A percentile compares a stretch with the other conserved stretches of the same genome.
phyloP scores from a whole-genome alignment of 2,888 invertebrate genomes.

The Drosophila kokeensis region DNA sequence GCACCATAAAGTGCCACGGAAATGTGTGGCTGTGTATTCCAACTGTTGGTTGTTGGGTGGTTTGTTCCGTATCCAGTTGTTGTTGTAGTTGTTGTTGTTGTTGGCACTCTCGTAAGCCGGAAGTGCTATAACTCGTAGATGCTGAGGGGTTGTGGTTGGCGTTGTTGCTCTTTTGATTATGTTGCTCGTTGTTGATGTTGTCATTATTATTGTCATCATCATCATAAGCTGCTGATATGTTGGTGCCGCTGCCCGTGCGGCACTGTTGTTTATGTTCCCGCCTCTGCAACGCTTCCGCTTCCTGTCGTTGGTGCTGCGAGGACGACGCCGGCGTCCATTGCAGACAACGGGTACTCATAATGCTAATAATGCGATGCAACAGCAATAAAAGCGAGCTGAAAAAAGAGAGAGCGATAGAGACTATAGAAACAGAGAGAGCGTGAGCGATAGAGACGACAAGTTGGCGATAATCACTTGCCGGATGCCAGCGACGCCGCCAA shows the following conservation, averaged over 20 bases:
- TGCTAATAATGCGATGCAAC: slow-evolving; percentile 45
- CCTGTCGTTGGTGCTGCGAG: slow-evolving; percentile 36
- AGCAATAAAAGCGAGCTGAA: slow-evolving; percentile 25
- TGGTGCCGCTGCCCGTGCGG: slow-evolving; percentile 46
- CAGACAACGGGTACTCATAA: slow-evolving; percentile 36
- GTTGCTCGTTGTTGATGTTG: slow-evolving; percentile 11
- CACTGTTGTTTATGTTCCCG: slow-evolving; percentile 58
- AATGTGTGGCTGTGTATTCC: slow-evolving; percentile 13
- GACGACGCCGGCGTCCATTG: slow-evolving; percentile 35
- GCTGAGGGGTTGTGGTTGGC: slow-evolving; percentile 20
- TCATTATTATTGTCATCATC: slow-evolving; percentile 36
- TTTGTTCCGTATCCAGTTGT: slow-evolving; percentile 13
- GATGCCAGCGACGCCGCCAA: slow-evolving; percentile 25
- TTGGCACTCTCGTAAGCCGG: slow-evolving; percentile 51
- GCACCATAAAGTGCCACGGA: slow-evolving; percentile 15
- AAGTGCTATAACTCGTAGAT: slow-evolving; percentile 63
- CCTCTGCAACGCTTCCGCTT: slow-evolving; percentile 42
- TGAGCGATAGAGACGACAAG: slow-evolving; percentile 8
- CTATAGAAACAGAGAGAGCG: not conserved
- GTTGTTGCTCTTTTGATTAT: slow-evolving; percentile 47
- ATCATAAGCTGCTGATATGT: slow-evolving; percentile 74
- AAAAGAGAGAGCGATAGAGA: not conserved
- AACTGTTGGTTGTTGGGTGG: slow-evolving; percentile 20
- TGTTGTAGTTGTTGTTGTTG: slow-evolving; percentile 23
- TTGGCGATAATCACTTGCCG: slow-evolving; percentile 28